Base-by-base conservation (phyloP, 2,888 invertebrate genomes). In the Panzeria rudis region DNA sequence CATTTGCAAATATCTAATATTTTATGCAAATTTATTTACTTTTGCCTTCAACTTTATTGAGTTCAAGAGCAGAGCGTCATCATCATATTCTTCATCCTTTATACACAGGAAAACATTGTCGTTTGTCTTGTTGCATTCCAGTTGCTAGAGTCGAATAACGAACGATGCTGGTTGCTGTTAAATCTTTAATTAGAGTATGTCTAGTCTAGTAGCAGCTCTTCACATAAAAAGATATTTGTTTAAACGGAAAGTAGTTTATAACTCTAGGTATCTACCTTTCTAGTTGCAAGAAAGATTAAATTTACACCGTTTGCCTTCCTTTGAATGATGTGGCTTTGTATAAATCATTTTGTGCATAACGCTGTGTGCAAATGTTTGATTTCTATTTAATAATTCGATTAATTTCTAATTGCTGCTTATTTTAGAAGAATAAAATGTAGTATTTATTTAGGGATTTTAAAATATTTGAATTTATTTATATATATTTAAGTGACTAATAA, bases 21-120 rank as follows among this genome's bases (percentile, higher is more conserved):
- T 71, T 71, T 75, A 84, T 75, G 84, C 41, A 79, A 84, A 84
- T 84, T 71, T 79, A 75, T 84, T 69, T 64, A 75, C 69, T 32
- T 75, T 66, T 72, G 38, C 29, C 62, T 75, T 69, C 62, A 23
- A 15, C 44, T 17, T 32, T 29, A 61, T 29, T 38, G 61, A 69
- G 52, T 35, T 23, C 23, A 44, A 62, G 23, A 50, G 2, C 52
- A 47, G 41, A 41, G 41, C 50, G 7, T 8, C 20, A 17, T 17
- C 7, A 32, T 41, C 11, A 69, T 54, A n/a, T 20, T 32, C 64
- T n/a, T 29, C 25, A 47, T 35, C 23, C 13, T 32, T 72, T 17
- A 23, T 35, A 2, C 5, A 7, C 5, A 35, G 20, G 29, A 23
- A 9, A 23, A 66, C 29, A 20, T 32, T 29, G 29, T 17, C 23